These are phyloP conservation scores for Sporophila hypoxantha DNA, from an alignment of 2,113 vertebrate genomes.

Conservation along the genomic window DNA sequence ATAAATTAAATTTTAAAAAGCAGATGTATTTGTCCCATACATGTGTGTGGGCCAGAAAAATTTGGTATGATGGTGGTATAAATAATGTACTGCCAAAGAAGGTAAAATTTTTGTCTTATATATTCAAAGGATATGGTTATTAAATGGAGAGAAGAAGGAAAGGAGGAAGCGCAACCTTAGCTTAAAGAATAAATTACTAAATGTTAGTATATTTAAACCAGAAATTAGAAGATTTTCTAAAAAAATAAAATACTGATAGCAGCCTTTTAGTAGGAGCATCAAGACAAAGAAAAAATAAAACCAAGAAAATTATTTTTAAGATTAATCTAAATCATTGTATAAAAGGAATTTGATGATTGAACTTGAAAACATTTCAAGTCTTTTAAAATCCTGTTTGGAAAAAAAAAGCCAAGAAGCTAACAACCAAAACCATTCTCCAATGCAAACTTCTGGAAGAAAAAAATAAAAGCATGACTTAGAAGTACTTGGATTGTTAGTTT, in stretches of 20 bases:
- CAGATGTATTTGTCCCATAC: rapidly evolving
- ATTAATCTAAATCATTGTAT: not conserved
- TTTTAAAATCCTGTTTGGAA: not conserved
- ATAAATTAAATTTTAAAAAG: not conserved
- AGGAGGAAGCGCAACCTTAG: not conserved
- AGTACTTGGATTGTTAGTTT: not conserved
- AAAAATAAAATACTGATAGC: not conserved
- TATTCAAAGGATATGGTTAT: not conserved
- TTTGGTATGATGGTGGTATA: not conserved
- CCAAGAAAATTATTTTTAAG: not conserved
- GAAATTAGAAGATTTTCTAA: not conserved
- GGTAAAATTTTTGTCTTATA: not conserved
- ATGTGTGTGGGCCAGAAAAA: not conserved
- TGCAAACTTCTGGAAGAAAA: not conserved
- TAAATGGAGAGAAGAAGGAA: not conserved
- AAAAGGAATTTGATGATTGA: not conserved
- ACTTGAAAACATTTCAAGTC: not conserved
- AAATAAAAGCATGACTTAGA: not conserved
- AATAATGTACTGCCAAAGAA: not conserved
- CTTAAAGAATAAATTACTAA: not conserved
- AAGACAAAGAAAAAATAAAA: not conserved
- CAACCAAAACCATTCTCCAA: not conserved
- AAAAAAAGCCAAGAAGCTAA: not conserved
- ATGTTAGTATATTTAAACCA: not conserved
- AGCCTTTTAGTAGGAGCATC: not conserved